Evolutionary conservation across 2,888 invertebrate species (phyloP), one percentile per base, ranked within the genome.

Genomic region (Eupithecia dodoneata): DNA sequence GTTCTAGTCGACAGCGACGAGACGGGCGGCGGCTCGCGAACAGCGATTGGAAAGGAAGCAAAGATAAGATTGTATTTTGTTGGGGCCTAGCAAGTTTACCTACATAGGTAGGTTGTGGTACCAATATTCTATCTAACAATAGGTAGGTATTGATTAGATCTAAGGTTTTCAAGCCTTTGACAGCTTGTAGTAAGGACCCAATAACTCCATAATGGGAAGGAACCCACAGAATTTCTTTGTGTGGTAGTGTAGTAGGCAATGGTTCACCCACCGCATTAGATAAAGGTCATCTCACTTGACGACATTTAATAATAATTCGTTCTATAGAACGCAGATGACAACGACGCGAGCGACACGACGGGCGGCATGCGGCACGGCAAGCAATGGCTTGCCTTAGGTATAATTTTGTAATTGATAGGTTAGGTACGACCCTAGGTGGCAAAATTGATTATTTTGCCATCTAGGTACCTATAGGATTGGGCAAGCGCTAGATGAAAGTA

Each of bases 1-100:
- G 70, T 70, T 70, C 70, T 70, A 30, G 63, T 30, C 63, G 18
- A 63, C 30, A 63, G 30, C 63, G 63, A 55, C 49, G 49, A 10
- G 52, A n/a, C 63, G 63, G 63, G 70, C 42, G 7, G 67, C 47
- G 47, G 69, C 42, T 66, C 66, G 42, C 15, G 41, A 30, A 66
- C 66, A 63, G 15, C 66, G 69, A 69, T 45, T 63, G 30, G 63
- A 69, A 69, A 69, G 45, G 69, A 69, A 44, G 42, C 69, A 45
- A 63, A 63, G 63, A 30, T 63, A 30, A 63, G 63, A 63, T 63
- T 18, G 10, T 7, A 42, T 15, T 47, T 12, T 47, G 45, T 18
- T 70, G 45, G 44, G n/a, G 18, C 47, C 18, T 59, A 59, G 59
- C 18, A n/a, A 59, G 59, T 0, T 3, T 12, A 49, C 49, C 49